These are phyloP conservation scores for Gymnocypris eckloni DNA, from an alignment of 2,797 vertebrate genomes.

Conservation along the genomic window DNA sequence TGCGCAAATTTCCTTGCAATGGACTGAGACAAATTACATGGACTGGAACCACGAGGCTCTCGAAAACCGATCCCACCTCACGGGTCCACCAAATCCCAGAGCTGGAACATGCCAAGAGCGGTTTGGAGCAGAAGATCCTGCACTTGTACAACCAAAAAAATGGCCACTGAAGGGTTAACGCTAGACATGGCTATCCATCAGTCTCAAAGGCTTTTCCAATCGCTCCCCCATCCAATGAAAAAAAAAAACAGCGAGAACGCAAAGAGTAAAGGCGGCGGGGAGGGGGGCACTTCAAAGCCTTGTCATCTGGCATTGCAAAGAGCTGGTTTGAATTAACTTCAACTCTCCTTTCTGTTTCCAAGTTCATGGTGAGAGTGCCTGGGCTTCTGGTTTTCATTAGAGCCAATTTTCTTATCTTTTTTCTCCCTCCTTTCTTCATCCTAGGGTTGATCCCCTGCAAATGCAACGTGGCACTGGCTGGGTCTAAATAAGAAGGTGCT, in stretches of 20 bases:
- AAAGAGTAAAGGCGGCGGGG: constrained; percentile 57
- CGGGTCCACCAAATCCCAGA: constrained; percentile 43
- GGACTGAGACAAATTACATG: constrained; percentile 58
- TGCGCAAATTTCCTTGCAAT: constrained; percentile 48
- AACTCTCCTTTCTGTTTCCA: constrained; percentile 85
- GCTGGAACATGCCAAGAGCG: constrained; percentile 42
- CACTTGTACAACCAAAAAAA: constrained; percentile 57
- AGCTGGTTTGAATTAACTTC: constrained; percentile 94
- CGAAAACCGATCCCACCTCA: constrained; percentile 51
- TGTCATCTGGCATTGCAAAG: constrained; percentile 80
- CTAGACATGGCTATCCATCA: constrained; percentile 67
- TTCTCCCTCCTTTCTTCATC: constrained; percentile 82
- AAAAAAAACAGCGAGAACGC: constrained; percentile 59
- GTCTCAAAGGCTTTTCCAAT: constrained; percentile 82
- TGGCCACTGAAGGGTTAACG: constrained; percentile 74
- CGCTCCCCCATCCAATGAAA: constrained; percentile 70
- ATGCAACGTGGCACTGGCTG: constrained; percentile 86
- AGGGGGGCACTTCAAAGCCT: constrained; percentile 88
- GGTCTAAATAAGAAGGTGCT: constrained; percentile 82
- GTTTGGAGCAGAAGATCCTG: constrained; percentile 50
- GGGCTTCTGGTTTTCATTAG: constrained; percentile 94
- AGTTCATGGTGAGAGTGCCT: constrained; percentile 86
- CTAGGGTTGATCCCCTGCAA: constrained; percentile 86
- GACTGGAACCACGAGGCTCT: constrained; percentile 47
- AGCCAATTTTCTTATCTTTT: constrained; percentile 95